Evolutionary conservation across 1,140 invertebrate species (phyloP), one percentile per base, ranked within the genome.

Genomic region (Diorhabda sublineata): DNA sequence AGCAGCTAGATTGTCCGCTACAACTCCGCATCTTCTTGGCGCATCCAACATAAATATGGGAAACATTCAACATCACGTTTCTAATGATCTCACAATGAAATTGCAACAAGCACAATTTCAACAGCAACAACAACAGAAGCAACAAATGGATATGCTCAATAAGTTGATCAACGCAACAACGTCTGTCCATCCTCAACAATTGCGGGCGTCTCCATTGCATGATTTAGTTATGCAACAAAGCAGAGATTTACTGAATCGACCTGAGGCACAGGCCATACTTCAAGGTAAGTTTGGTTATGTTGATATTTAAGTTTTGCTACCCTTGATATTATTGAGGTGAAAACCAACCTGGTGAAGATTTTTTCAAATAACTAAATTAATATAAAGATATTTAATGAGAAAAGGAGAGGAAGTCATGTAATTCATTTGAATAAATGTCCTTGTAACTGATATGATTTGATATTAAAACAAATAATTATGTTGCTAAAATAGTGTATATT

Each of bases 181-280:
- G 41, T 66, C 57, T 42, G 41, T 45, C 7, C 63, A 69, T 5
- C 61, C 82, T 78, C 44, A 80, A 78, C 68, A 83, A 79, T 76
- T 78, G 26, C 64, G 79, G 62, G 81, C 81, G 6, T 84, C 86
- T 6, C 81, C 88, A 59, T 83, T 86, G 71, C 81, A 82, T 72
- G 82, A 88, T 75, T 80, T 88, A 7, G 84, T 82, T 52, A 81
- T 76, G 75, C 83, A 47, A 77, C 79, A 74, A 74, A 85, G 47
- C 78, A 83, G 86, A 47, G 90, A 91, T 68, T 80, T 91, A 60
- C 75, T 91, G 45, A 88, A 88, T 76, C 79, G 89, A 71, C 89
- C 89, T 0, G 91, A 92, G 80, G 89, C 90, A 4, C 87, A 90
- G 78, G 88, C 88, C 56, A 90, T 91, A 52, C 85, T 91, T 74